phyloP scores from a whole-genome alignment of 2,888 invertebrate species.

The Holacanthella duospinosa region DNA sequence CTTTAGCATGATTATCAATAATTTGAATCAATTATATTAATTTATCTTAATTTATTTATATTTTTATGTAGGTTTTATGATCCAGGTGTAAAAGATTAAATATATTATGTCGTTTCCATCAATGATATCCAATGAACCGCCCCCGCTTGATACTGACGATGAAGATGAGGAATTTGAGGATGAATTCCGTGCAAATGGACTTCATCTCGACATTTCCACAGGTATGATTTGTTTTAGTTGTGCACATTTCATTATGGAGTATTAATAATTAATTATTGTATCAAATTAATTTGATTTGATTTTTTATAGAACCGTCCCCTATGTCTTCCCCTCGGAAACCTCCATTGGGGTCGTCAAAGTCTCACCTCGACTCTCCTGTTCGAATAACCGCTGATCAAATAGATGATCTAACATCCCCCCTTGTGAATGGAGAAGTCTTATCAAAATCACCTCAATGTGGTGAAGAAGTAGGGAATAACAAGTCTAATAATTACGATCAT shows the following conservation, averaged over 20 bases:
- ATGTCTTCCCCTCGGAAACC: neutral
- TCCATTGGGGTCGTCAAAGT: neutral
- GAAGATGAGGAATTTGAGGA: slow-evolving; percentile 31
- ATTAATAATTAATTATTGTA: too few species aligned
- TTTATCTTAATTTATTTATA: too few species aligned
- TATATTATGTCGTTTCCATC: slow-evolving; percentile 22
- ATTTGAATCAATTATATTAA: too few species aligned
- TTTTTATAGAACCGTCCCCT: neutral
- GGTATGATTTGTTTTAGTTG: slow-evolving; percentile 19
- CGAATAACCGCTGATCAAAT: too few species aligned
- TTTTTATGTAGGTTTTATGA: too few species aligned
- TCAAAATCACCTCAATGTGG: neutral
- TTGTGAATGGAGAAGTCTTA: too few species aligned
- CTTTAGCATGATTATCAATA: too few species aligned
- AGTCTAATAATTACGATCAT: too few species aligned
- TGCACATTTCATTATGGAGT: neutral
- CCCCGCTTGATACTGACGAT: slow-evolving; percentile 25
- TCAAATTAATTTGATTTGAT: neutral
- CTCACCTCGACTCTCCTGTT: neutral
- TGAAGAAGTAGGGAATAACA: neutral
- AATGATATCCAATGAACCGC: slow-evolving; percentile 33
- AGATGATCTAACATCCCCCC: too few species aligned
- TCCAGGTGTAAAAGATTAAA: neutral
- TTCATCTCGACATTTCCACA: slow-evolving; percentile 27
- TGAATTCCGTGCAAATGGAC: slow-evolving; percentile 25